Evolutionary conservation across 2,797 vertebrate species (phyloP).

Genomic region (Dendrocincla fuliginosa): DNA sequence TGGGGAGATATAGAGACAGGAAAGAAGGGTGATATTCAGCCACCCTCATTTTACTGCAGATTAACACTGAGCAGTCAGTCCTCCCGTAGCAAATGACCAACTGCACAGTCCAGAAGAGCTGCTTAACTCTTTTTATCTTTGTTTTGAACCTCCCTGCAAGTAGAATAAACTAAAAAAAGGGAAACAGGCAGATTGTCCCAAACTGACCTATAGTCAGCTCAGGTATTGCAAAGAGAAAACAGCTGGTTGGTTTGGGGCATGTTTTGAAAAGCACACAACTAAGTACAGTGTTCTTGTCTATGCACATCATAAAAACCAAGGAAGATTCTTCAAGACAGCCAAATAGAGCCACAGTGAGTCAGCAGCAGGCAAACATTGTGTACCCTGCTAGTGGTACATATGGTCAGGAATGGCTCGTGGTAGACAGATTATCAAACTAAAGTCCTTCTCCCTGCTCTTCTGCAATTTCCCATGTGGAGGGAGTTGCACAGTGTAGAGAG

Average conservation of each 20-base stretch:
- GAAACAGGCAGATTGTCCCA: neutral
- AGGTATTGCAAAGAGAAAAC: neutral
- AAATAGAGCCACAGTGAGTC: neutral
- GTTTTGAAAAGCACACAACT: neutral
- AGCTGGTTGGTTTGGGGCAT: neutral
- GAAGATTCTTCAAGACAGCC: neutral
- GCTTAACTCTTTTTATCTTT: neutral
- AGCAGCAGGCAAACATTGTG: neutral
- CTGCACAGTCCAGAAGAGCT: neutral
- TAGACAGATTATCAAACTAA: neutral
- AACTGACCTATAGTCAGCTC: neutral
- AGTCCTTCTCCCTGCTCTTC: neutral
- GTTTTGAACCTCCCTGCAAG: neutral
- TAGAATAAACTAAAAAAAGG: neutral
- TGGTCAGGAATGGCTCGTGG: neutral
- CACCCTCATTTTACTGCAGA: neutral
- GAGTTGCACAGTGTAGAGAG: neutral
- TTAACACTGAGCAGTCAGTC: neutral
- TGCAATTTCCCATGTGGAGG: neutral
- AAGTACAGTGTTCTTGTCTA: neutral
- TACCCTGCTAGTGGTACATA: neutral
- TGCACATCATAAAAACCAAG: neutral
- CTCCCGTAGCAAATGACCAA: neutral
- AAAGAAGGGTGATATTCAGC: neutral
- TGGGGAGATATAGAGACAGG: neutral